These are phyloP conservation scores for Catharus fuscescens DNA, from an alignment of 2,113 vertebrate species.

Conservation along the genomic window DNA sequence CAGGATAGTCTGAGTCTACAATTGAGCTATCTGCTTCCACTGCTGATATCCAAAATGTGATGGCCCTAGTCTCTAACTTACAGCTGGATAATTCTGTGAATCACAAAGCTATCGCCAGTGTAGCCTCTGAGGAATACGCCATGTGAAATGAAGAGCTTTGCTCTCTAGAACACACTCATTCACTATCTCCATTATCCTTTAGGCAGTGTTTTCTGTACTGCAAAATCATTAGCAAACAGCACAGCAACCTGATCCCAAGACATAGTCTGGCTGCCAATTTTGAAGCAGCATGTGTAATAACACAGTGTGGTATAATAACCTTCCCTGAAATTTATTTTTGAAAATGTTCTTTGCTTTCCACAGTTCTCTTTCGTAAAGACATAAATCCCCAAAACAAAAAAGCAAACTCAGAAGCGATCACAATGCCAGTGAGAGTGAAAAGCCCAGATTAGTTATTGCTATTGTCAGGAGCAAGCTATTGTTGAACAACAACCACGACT, in stretches of 20 bases:
- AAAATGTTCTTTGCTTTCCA: not conserved
- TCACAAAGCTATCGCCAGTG: not conserved
- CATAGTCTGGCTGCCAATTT: not conserved
- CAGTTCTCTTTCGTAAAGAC: not conserved
- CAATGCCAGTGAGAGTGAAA: not conserved
- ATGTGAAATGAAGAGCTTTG: not conserved
- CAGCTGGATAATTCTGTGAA: not conserved
- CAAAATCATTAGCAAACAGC: slow-evolving; percentile 11
- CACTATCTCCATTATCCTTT: slow-evolving; percentile 21
- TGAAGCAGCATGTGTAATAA: not conserved
- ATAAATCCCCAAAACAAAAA: not conserved
- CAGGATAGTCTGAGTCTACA: not conserved
- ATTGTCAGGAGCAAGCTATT: not conserved
- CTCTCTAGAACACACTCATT: not conserved
- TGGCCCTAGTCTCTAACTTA: not conserved
- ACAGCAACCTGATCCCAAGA: slow-evolving; percentile 5
- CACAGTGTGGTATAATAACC: not conserved
- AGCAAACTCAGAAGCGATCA: not conserved
- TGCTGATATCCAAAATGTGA: not conserved
- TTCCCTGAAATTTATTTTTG: slow-evolving; percentile 25
- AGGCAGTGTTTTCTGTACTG: not conserved
- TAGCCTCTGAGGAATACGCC: not conserved
- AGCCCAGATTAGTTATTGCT: slow-evolving; percentile 5
- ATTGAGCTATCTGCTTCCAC: not conserved
- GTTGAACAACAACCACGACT: not conserved